Percentiles rank a stretch among this genome's conserved stretches.
Conservation (phyloP, 1,140 invertebrate genomes). For the Sycophaga agraensis region DNA sequence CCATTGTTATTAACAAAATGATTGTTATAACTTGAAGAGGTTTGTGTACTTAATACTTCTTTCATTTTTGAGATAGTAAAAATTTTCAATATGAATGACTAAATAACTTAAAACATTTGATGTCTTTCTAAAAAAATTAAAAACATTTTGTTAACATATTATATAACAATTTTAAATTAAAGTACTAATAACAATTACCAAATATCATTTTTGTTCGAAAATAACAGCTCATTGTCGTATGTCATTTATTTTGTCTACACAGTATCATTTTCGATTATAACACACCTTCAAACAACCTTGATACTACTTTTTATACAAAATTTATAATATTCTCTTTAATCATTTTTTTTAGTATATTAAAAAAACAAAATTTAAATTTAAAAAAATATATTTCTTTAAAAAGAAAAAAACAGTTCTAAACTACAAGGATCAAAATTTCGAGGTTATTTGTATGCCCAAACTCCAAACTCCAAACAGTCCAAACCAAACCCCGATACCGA, state of each 20-base stretch:
- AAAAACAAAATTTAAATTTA: background rate
- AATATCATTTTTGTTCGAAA: background rate
- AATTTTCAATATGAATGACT: background rate
- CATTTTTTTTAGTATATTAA: background rate
- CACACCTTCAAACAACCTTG: background rate
- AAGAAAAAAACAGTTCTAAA: background rate
- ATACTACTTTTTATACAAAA: background rate
- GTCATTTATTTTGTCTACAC: background rate
- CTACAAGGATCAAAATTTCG: background rate
- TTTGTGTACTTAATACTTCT: constrained; percentile 44
- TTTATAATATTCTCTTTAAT: background rate
- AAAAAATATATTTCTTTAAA: too few relatives aligned
- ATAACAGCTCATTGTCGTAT: background rate
- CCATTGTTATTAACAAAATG: constrained; percentile 51
- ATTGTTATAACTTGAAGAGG: constrained; percentile 41
- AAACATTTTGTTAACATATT: background rate
- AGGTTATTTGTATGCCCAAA: constrained; percentile 10
- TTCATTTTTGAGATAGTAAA: constrained; percentile 40
- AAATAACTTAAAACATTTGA: too few relatives aligned
- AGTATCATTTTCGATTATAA: background rate
- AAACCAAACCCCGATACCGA: too few relatives aligned
- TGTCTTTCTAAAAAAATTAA: background rate
- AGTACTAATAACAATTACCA: background rate
- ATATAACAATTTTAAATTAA: background rate
- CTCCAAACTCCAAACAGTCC: too few relatives aligned